Conservation (phyloP, 2,113 vertebrate genomes). For the Sitta europaea region DNA sequence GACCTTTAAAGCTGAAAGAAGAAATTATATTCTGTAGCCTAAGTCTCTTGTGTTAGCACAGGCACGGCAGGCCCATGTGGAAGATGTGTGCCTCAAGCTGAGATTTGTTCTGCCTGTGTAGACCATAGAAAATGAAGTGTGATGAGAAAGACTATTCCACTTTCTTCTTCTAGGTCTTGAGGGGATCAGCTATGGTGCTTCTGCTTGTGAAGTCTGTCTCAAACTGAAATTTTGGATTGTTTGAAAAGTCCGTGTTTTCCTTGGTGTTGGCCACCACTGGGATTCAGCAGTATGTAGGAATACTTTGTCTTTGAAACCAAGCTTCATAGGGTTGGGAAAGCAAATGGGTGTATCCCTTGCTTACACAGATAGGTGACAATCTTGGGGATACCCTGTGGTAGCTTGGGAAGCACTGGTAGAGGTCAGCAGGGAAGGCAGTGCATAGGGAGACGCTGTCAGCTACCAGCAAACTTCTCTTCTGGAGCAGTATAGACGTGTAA, state of each 20-base stretch:
- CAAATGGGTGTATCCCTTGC: neutral
- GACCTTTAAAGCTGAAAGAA: neutral
- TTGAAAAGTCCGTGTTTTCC: neutral
- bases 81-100: neutral
- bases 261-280: neutral
- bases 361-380: neutral
- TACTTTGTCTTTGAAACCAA: neutral
- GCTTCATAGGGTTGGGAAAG: neutral
- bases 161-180: neutral
- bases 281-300: neutral
- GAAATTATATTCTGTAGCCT: neutral
- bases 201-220: neutral
- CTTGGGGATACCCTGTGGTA: neutral
- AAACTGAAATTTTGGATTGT: neutral
- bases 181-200: too few relatives aligned
- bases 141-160: neutral
- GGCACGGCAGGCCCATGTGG: neutral
- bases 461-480: neutral
- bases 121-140: neutral
- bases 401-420: neutral
- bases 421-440: neutral
- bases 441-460: neutral
- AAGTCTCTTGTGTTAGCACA: neutral
- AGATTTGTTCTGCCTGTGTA: neutral
- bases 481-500: neutral